Conservation (phyloP, 2,797 vertebrate species). For the Spinus pinus region DNA sequence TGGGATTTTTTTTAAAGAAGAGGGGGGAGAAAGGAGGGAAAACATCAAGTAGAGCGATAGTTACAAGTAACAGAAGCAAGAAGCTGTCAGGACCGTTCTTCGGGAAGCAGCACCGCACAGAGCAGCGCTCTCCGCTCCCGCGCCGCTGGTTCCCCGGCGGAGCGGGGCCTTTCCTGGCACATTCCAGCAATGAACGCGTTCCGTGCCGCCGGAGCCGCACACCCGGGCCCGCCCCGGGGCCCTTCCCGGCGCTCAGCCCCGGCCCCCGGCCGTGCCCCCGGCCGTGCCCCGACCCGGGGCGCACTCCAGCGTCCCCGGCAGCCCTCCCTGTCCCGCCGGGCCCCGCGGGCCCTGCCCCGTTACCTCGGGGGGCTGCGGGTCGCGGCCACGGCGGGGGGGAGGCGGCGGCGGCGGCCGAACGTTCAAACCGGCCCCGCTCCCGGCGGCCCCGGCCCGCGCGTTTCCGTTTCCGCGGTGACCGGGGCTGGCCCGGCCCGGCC, state of each 20-base stretch:
- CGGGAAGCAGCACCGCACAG: neutral
- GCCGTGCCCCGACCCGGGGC: neutral
- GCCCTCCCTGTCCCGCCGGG: neutral
- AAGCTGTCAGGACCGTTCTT: neutral
- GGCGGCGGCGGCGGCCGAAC: neutral
- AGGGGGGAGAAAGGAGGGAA: accelerated
- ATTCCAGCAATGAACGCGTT: accelerated
- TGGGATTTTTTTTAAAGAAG: neutral
- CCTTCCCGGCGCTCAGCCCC: neutral
- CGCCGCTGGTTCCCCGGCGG: accelerated
- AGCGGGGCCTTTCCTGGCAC: accelerated
- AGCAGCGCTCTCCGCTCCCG: neutral
- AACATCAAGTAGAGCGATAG: accelerated
- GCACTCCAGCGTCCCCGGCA: neutral
- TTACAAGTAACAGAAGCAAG: no score
- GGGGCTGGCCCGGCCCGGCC: neutral
- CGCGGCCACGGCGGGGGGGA: neutral
- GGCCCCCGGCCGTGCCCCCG: neutral
- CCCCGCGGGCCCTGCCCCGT: neutral
- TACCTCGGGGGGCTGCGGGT: neutral
- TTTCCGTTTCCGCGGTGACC: neutral
- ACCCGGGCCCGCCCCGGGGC: neutral
- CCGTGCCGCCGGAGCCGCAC: neutral
- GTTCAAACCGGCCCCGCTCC: neutral
- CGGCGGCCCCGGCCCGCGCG: neutral